Conservation (phyloP, 2,113 vertebrate species). For the Forbesichthys papilliferus region DNA sequence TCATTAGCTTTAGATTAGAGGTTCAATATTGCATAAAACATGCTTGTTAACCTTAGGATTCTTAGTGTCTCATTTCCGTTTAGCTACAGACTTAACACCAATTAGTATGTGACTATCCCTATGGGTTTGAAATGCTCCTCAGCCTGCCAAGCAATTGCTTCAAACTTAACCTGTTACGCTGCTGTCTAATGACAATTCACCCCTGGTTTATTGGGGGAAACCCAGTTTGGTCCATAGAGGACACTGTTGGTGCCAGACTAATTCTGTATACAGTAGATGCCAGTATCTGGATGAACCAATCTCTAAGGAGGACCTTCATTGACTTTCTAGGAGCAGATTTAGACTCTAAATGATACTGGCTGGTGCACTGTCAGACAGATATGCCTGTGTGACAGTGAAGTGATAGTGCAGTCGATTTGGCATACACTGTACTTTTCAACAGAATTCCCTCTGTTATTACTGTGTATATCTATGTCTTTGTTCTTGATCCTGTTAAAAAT, state of each 20-base stretch:
- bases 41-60: no score
- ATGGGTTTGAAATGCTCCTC: conserved; percentile 6
- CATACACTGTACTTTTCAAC: neutral
- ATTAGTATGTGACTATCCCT: no score
- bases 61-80: no score
- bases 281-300: conserved; percentile 50
- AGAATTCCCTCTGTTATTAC: no score
- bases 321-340: conserved; percentile 50
- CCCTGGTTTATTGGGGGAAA: conserved; percentile 55
- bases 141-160: conserved; percentile 12
- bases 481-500: no score
- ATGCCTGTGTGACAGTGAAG: neutral
- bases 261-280: conserved; percentile 50
- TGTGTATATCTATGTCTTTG: no score
- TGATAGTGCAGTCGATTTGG: neutral
- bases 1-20: no score
- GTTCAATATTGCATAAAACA: no score
- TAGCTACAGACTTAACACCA: no score
- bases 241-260: conserved; percentile 47
- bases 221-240: conserved; percentile 55
- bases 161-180: conserved; percentile 15
- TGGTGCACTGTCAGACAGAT: neutral
- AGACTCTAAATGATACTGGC: conserved; percentile 11
- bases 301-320: conserved; percentile 59
- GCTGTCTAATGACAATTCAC: conserved; percentile 33